Evolutionary conservation across 2,113 vertebrate genomes (phyloP), one percentile per base, ranked within the genome.

Genomic region (Apodemus sylvaticus): DNA sequence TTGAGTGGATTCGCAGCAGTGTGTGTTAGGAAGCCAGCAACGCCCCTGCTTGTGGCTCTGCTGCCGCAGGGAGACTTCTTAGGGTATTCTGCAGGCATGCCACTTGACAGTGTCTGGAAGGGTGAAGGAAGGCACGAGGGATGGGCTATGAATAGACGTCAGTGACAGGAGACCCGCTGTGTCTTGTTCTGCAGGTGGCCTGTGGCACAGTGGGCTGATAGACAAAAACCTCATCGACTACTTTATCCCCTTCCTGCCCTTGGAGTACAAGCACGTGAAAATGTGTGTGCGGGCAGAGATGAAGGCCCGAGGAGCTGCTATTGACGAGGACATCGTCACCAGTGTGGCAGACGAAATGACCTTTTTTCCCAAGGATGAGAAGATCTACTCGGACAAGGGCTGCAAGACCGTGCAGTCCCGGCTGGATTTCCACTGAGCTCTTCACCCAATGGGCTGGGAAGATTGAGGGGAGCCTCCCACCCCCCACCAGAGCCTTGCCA

Each of bases 181-280:
- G 91, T 79, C 85, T 88, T 70, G 26, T 81, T 73, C 53, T 20
- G 1, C 86, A 99, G 99, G 99, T 97, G 99, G 99, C 39, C 98
- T 99, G 94, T 99, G 99, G 99, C 99, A 98, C 97, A 99, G 99
- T 4, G 98, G 98, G 78, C 98, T 99, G 91, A 99, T 99, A 0
- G 99, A 99, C 97, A 99, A 98, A 97, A 99, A 99, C 98, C 98
- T 99, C 96, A 99, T 99, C 62, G 99, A 99, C 96, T 99, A 99
- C 98, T 99, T 99, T 1, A 96, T 99, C n/a, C 99, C 99, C 3
- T 99, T 99, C 88, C 98, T 99, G 86, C 99, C 99, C 11, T 98
- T 99, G 98, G 99, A 99, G 97, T 99, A 99, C 96, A 97, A 53
- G 51, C 99, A 99, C 0, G 98, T 99, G 45, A 98, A 99, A 91